Evolutionary conservation across 2,113 vertebrate genomes (phyloP).

Genomic region (Cebus imitator): DNA sequence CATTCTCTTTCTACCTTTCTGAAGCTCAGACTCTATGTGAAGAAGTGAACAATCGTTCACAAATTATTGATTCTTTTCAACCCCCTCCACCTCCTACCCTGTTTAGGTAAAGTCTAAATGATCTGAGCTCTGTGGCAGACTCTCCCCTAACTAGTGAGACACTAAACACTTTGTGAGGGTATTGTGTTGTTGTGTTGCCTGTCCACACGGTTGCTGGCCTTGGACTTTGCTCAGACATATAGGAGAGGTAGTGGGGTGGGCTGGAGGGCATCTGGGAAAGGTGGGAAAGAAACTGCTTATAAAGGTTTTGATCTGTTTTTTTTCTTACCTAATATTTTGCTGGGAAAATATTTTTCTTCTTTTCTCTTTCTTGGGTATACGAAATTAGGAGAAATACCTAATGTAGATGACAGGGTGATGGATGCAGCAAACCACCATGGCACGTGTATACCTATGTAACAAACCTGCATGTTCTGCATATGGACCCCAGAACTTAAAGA

Average conservation of each 20-base stretch:
- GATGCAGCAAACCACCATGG: too few relatives aligned
- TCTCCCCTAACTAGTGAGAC: neutral
- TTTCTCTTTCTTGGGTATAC: neutral
- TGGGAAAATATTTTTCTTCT: conserved; percentile 24
- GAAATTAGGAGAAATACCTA: neutral
- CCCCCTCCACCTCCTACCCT: neutral
- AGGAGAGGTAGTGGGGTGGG: neutral
- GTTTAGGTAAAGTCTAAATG: neutral
- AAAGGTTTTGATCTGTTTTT: neutral
- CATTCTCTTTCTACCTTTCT: neutral
- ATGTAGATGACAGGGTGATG: too few relatives aligned
- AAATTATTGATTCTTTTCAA: neutral
- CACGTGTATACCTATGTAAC: too few relatives aligned
- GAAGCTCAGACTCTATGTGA: neutral
- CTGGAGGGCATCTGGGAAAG: neutral
- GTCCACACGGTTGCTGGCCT: neutral
- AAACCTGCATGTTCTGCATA: too few relatives aligned
- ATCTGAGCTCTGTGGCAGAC: neutral
- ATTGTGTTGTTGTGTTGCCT: too few relatives aligned
- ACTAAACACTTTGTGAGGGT: neutral
- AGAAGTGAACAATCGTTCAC: neutral
- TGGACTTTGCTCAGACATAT: conserved; percentile 48
- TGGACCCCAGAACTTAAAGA: too few relatives aligned
- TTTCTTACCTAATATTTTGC: neutral
- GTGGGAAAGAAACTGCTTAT: neutral